Percentiles rank a stretch among this genome's conserved stretches.
Evolutionary conservation across 2,113 vertebrate genomes (phyloP).

Genomic region (Pachypanchax playfairii): DNA sequence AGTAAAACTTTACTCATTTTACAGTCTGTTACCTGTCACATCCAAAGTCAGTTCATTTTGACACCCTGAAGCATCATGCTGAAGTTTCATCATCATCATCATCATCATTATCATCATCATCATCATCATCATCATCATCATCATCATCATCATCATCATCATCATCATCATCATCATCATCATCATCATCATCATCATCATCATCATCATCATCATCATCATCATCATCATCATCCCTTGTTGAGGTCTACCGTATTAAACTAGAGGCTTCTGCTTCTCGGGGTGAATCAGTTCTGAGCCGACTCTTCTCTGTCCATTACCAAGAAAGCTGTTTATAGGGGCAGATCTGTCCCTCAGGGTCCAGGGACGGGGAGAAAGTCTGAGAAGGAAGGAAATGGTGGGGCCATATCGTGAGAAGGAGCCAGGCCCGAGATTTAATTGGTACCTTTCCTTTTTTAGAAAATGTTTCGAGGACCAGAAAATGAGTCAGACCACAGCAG

Average conservation of each 20-base stretch:
- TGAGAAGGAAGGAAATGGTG: slow-evolving; percentile 53
- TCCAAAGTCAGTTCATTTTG: too few species aligned
- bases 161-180: too few species aligned
- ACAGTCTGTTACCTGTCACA: too few species aligned
- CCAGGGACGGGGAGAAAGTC: slow-evolving; percentile 20
- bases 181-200: too few species aligned
- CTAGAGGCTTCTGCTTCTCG: slow-evolving; percentile 33
- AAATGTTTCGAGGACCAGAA: slow-evolving; percentile 60
- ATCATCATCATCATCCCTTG: slow-evolving; percentile 10
- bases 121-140: too few species aligned
- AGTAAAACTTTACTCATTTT: too few species aligned
- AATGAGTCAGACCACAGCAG: slow-evolving; percentile 69
- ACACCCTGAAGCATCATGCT: too few species aligned
- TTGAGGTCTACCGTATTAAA: slow-evolving; percentile 14
- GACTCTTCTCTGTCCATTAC: slow-evolving; percentile 45
- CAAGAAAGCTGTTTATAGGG: slow-evolving; percentile 53
- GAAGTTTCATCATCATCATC: too few species aligned
- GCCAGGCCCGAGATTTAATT: slow-evolving; percentile 69
- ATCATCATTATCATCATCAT: too few species aligned
- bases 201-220: neutral
- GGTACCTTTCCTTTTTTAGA: slow-evolving; percentile 77
- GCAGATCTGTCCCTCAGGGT: slow-evolving; percentile 31
- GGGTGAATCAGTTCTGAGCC: slow-evolving; percentile 20
- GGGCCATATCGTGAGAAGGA: slow-evolving; percentile 57
- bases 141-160: too few species aligned